Evolutionary conservation across 2,888 invertebrate species (phyloP), one percentile per base, ranked within the genome.

Genomic region (Erebia palarica): DNA sequence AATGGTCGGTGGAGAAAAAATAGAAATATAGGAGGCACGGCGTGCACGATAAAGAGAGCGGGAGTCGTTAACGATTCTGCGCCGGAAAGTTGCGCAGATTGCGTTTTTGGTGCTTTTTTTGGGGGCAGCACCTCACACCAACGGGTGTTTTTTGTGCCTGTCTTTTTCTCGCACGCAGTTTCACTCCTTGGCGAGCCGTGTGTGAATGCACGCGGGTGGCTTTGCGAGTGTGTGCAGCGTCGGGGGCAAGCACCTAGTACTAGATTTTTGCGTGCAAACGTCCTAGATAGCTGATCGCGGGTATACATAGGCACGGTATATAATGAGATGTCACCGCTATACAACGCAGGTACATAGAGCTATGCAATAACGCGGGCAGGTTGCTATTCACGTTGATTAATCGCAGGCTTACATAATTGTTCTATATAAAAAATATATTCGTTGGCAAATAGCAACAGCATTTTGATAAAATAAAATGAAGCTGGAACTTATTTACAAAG

Each of bases 71-170:
- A 93, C 94, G 93, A 94, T 94, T 94, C 92, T 94, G 94, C 94
- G 94, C 94, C 89, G 93, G 92, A 88, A 93, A 93, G 93, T 93
- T 94, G 94, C 94, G 94, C 94, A 94, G 93, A 92, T 92, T 91
- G 89, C 90, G 93, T 93, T 93, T 94, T 93, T 93, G 94, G 93
- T 92, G 92, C 91, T 93, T 94, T 93, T 94, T 94, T 94, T 93
- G 92, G 92, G 92, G 93, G 92, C 90, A 91, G 81, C 88, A 81
- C 92, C 92, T 92, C 92, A 91, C 87, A 91, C 92, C 92, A 90
- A 80, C 84, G 92, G 90, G 91, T 83, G 92, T 86, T 92, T 92
- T 92, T 93, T 91, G 88, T 88, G 85, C 82, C 91, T 91, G 85
- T 93, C 92, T 92, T 92, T 90, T 88, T 92, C 92, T 90, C 82